Evolutionary conservation across 1,140 invertebrate genomes (phyloP).

Genomic region (Aphidius gifuensis): DNA sequence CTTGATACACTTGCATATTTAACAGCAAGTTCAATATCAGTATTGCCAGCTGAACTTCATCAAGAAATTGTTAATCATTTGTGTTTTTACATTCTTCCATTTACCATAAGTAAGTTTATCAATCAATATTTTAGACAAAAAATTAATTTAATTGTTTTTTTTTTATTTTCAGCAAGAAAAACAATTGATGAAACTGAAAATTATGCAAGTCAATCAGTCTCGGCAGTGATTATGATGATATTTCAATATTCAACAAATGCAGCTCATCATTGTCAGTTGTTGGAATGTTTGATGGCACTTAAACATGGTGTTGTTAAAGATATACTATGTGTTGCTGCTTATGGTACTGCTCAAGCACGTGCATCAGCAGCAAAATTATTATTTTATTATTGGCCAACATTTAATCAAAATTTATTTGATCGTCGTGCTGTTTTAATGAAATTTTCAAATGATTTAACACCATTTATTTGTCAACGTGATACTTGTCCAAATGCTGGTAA

Average conservation of each 20-base stretch:
- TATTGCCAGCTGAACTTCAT: conserved; percentile 85
- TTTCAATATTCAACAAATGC: conserved; percentile 93
- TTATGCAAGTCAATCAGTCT: conserved; percentile 87
- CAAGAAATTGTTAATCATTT: conserved; percentile 93
- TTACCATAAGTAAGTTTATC: conserved; percentile 81
- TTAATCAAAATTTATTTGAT: conserved; percentile 91
- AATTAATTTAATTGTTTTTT: not conserved
- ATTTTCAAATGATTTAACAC: conserved; percentile 67
- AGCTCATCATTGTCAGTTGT: conserved; percentile 91
- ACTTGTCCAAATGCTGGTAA: conserved; percentile 78
- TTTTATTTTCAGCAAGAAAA: conserved; percentile 58
- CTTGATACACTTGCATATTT: conserved; percentile 94
- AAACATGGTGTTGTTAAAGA: conserved; percentile 89
- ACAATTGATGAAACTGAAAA: conserved; percentile 71
- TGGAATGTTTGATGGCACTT: conserved; percentile 91
- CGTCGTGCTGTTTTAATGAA: conserved; percentile 84
- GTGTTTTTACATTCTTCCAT: conserved; percentile 94
- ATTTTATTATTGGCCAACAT: conserved; percentile 99
- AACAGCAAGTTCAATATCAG: conserved; percentile 88
- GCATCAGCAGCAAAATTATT: conserved; percentile 92
- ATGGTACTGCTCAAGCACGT: conserved; percentile 88
- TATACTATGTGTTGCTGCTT: conserved; percentile 92
- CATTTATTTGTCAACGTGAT: conserved; percentile 82
- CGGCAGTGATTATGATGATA: conserved; percentile 95
- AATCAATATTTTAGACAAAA: not conserved